Base-by-base conservation (phyloP, 2,888 invertebrate genomes). In the Hofmannophila pseudospretella region DNA sequence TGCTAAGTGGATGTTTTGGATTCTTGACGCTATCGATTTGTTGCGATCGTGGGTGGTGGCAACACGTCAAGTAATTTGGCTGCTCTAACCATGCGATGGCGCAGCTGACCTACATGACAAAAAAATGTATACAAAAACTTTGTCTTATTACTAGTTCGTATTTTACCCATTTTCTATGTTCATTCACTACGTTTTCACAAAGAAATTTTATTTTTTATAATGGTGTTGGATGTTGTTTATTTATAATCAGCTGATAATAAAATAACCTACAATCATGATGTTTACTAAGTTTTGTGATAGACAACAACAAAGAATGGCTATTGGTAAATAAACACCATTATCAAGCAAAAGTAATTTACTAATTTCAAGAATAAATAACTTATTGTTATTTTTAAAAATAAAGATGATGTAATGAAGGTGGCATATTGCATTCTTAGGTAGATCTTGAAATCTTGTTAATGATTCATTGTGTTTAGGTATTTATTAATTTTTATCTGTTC, bases 1-100 rank as follows among this genome's bases (percentile, higher is more conserved):
- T 27, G 7, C 5, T 27, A 2, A 2, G 3, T 16, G 16, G n/a
- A 10, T 27, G 27, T 27, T 27, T 11, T 27, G 27, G 27, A 1
- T 27, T 27, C 4, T 27, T 2, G 27, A 28, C 20, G 20, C 5
- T 61, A 64, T 63, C 50, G 62, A 65, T 63, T 54, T 45, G 43
- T 45, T 45, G 41, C 39, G 41, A 19, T 34, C 39, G 56, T 56
- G 50, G 56, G 54, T 49, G 52, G 54, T 44, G 44, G 41, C 46
- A 52, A 48, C 42, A 52, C 51, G 55, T 57, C 31, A 38, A 39
- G 32, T 34, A 32, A 32, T 37, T 38, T 37, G 28, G 34, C 37
- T 41, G 27, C 5, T 23, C 23, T n/a, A 23, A 30, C 1, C 31
- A 38, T 16, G 13, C 33, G 27, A 38, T 41, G 40, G 34, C 36